Conservation (phyloP, 2,113 vertebrate genomes). For the Tupaia chinensis region DNA sequence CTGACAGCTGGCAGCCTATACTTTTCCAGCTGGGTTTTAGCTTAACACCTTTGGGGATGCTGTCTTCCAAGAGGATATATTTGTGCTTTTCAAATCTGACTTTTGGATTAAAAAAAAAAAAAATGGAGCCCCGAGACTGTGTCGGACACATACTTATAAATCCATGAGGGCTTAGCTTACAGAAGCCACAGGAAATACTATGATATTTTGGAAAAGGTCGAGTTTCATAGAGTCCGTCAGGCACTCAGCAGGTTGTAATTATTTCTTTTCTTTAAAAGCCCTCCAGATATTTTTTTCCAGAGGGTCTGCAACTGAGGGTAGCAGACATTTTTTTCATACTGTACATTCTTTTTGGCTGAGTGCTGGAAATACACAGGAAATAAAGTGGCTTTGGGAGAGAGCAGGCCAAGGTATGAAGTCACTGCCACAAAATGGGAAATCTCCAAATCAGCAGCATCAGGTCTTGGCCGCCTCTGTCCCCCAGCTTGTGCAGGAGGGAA, state of each 20-base stretch:
- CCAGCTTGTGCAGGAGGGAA: conserved; percentile 24
- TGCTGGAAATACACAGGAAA: conserved; percentile 81
- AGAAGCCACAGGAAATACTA: conserved; percentile 84
- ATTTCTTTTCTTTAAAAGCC: conserved; percentile 84
- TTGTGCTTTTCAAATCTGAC: conserved; percentile 79
- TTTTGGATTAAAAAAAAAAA: conserved; percentile 71
- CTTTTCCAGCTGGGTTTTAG: conserved; percentile 74
- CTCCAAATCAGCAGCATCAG: conserved; percentile 56
- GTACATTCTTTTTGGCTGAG: conserved; percentile 81
- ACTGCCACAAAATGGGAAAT: conserved; percentile 58
- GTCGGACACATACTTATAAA: conserved; percentile 75
- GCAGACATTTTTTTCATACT: conserved; percentile 84
- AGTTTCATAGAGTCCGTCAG: conserved; percentile 78
- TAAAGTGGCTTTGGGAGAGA: conserved; percentile 78
- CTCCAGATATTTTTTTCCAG: conserved; percentile 74
- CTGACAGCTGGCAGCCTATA: conserved; percentile 53
- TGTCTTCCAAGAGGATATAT: conserved; percentile 71
- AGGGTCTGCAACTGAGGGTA: conserved; percentile 75
- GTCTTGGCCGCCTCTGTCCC: not conserved
- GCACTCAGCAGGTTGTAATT: conserved; percentile 81
- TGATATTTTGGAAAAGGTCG: conserved; percentile 83
- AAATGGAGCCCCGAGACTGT: conserved; percentile 67
- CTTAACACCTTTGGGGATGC: conserved; percentile 76
- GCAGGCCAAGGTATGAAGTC: conserved; percentile 70
- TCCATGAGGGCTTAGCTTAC: conserved; percentile 71